These are phyloP conservation scores for Lophotriccus pileatus DNA, from an alignment of 2,797 vertebrate species.

Conservation along the genomic window DNA sequence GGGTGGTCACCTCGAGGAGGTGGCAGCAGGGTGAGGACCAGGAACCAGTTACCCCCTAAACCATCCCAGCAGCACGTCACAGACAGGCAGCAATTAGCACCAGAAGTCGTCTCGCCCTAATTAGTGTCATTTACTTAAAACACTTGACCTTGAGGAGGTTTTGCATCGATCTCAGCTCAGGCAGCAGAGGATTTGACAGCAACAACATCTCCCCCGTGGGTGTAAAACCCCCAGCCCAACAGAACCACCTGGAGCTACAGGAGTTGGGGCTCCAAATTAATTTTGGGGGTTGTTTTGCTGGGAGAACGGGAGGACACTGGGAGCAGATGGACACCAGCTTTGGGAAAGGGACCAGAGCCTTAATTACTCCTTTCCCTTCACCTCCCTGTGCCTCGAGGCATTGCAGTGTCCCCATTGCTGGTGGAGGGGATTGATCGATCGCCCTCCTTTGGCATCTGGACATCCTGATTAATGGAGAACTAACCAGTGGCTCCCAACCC, in stretches of 20 bases:
- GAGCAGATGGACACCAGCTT: neutral
- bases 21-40: neutral
- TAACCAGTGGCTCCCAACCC: conserved; percentile 60
- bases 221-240: neutral
- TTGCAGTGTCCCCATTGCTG: conserved; percentile 28
- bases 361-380: conserved; percentile 57
- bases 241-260: neutral
- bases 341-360: neutral
- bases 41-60: neutral
- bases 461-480: conserved; percentile 62
- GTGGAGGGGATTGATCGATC: conserved; percentile 60
- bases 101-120: neutral
- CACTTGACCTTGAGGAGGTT: neutral
- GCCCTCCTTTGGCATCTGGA: conserved; percentile 46
- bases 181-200: neutral
- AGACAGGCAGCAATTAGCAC: neutral
- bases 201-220: neutral
- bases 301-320: neutral
- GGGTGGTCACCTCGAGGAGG: neutral
- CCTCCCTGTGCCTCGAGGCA: conserved; percentile 26
- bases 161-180: neutral
- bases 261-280: neutral
- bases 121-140: conserved; percentile 17
- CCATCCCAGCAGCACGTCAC: neutral
- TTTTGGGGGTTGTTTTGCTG: neutral